Base-by-base conservation (phyloP, 2,797 vertebrate genomes). In the Hyperoplus immaculatus region DNA sequence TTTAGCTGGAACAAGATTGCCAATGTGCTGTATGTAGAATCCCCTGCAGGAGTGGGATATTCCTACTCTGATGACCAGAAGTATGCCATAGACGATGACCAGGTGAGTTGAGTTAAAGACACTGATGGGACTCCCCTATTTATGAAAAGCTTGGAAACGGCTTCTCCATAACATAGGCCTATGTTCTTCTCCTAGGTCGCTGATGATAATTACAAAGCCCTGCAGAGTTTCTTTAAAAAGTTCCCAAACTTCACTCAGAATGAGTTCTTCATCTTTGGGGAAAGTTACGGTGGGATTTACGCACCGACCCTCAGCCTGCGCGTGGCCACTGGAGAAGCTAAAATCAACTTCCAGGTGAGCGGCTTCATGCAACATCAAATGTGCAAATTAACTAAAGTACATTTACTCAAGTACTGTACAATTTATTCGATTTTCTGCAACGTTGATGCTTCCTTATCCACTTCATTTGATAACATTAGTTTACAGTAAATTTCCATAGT, bases 261-360 rank as follows among this genome's bases (percentile, higher is more conserved):
- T 36, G 93, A 95, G 13, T 95, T 96, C 79, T 96, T 92, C 69
- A 93, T 96, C 70, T 93, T 95, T 51, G 95, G 95, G 11, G 95
- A 96, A 88, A 96, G 95, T 82, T 96, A 96, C 2, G 95, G 95
- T 9, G 95, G 95, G 1, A 90, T 96, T 57, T 96, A 96, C 29
- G 93, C 70, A 3, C 95, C 95, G 0, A 95, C 93, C 0, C 93
- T 96, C 50, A 95, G 94, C 77, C 79, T 93, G 55, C 89, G 72
- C 0, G 92, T 96, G 46, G 93, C 87, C 8, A 81, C 85, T 0
- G 92, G 91, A 83, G 38, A 62, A 1, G 67, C 85, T n/a, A 91
- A 88, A 43, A 89, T 95, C 51, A 95, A 95, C 88, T 92, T 96
- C 42, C 94, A 94, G 93, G 95, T 96, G 72, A 89, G 65, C 18